A percentile compares a stretch with the other conserved stretches of the same genome.
These are phyloP conservation scores for Semotilus atromaculatus DNA, from an alignment of 2,797 vertebrate species.

Conservation along the genomic window DNA sequence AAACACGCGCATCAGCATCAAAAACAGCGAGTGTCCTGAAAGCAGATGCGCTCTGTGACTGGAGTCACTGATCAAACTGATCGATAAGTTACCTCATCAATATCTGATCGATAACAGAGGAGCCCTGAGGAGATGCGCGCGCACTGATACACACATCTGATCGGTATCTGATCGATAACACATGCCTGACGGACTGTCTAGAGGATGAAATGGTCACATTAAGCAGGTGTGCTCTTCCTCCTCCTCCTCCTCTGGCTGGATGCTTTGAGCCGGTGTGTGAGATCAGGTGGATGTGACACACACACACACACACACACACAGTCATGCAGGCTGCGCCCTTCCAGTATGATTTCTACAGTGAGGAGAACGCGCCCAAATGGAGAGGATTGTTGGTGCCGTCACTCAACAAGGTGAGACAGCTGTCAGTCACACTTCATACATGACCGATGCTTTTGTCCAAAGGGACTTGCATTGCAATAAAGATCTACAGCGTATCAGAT, in stretches of 20 bases:
- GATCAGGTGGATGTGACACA: conserved; percentile 35
- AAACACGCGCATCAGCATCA: neutral
- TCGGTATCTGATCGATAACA: conserved; percentile 4
- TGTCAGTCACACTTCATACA: conserved; percentile 2
- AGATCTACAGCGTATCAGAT: neutral
- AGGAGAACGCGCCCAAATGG: conserved; percentile 91
- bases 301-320: conserved; percentile 40
- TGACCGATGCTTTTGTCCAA: neutral
- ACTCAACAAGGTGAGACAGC: conserved; percentile 84
- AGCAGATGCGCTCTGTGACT: neutral
- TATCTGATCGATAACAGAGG: conserved; percentile 27
- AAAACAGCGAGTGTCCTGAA: neutral
- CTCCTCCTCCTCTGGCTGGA: conserved; percentile 8
- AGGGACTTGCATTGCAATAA: neutral
- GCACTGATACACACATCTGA: conserved; percentile 6
- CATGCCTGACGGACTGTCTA: conserved; percentile 12
- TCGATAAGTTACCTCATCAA: conserved; percentile 11
- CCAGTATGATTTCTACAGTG: conserved; percentile 92
- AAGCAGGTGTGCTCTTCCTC: conserved; percentile 39
- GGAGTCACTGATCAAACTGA: neutral
- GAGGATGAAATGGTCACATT: conserved; percentile 55
- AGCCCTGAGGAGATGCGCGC: neutral
- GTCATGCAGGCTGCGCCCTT: conserved; percentile 88
- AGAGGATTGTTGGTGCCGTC: conserved; percentile 87
- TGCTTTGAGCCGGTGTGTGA: conserved; percentile 9